These are phyloP conservation scores for Vimba vimba DNA, from an alignment of 2,113 vertebrate genomes.

Conservation along the genomic window DNA sequence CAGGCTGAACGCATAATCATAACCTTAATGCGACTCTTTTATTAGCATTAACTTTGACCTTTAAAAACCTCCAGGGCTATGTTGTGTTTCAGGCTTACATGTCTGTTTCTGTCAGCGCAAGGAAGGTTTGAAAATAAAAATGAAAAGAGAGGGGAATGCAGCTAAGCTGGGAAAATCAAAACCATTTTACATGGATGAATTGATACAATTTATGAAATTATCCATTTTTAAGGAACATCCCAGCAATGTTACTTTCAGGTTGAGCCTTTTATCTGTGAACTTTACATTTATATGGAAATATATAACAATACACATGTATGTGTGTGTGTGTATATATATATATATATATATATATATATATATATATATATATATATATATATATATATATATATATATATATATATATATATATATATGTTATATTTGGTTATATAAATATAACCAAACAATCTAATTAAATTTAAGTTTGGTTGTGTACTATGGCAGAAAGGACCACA, in stretches of 20 bases:
- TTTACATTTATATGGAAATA: neutral
- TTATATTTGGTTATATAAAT: no score
- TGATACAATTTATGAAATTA: neutral
- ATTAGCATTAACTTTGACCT: constrained; percentile 9
- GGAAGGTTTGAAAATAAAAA: neutral
- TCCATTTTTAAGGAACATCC: neutral
- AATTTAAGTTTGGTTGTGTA: neutral
- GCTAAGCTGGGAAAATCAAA: neutral
- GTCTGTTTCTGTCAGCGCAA: neutral
- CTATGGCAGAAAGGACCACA: neutral
- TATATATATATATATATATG: no score
- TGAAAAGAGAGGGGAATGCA: neutral
- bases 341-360: no score
- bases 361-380: no score
- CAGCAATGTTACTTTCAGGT: neutral
- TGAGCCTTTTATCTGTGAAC: neutral
- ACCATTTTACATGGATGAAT: neutral
- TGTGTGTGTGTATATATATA: no score
- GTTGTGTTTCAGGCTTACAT: neutral
- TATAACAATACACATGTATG: no score
- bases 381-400: no score
- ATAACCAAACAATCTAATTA: neutral
- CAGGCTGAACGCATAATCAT: neutral
- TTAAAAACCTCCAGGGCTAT: constrained; percentile 3
- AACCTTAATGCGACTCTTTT: constrained; percentile 15